Percentiles rank a stretch among this genome's conserved stretches.
Conservation (phyloP, 2,888 invertebrate species). For the Caenorhabditis virilis region DNA sequence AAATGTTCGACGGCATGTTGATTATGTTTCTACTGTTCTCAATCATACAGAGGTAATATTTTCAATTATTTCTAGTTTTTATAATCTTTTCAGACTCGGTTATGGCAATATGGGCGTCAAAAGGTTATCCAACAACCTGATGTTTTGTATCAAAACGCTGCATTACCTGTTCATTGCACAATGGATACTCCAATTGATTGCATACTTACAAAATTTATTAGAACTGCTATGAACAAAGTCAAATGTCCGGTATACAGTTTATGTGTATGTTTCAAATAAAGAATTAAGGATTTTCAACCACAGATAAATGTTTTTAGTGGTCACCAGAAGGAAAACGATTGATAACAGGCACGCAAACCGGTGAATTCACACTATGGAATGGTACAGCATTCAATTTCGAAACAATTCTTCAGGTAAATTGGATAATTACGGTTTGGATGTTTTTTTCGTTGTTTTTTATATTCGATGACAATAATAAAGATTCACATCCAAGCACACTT, state of each 20-base stretch:
- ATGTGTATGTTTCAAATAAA: conserved; percentile 74
- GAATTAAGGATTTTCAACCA: not conserved
- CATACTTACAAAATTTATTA: conserved; percentile 85
- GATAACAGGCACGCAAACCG: conserved; percentile 97
- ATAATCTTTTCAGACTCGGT: conserved; percentile 76
- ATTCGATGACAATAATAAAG: conserved; percentile 17
- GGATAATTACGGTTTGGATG: too few relatives aligned
- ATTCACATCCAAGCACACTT: conserved; percentile 30
- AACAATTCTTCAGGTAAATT: conserved; percentile 94
- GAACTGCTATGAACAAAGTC: conserved; percentile 99
- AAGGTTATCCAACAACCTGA: conserved; percentile 89
- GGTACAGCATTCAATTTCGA: conserved; percentile 99
- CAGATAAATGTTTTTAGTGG: conserved; percentile 75
- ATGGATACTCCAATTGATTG: conserved; percentile 94
- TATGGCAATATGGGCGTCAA: conserved; percentile 93
- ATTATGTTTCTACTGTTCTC: conserved; percentile 65
- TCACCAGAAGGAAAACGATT: conserved; percentile 96
- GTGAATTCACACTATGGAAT: conserved; percentile 99
- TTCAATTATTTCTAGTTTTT: not conserved
- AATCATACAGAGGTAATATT: conserved; percentile 59
- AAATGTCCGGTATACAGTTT: conserved; percentile 98
- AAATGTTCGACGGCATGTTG: conserved; percentile 66
- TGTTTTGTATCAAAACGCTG: conserved; percentile 79
- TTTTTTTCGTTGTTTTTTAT: conserved; percentile 1
- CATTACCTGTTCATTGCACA: conserved; percentile 91